Evolutionary conservation across 2,113 vertebrate genomes (phyloP).

Genomic region (Pangasianodon gigas): DNA sequence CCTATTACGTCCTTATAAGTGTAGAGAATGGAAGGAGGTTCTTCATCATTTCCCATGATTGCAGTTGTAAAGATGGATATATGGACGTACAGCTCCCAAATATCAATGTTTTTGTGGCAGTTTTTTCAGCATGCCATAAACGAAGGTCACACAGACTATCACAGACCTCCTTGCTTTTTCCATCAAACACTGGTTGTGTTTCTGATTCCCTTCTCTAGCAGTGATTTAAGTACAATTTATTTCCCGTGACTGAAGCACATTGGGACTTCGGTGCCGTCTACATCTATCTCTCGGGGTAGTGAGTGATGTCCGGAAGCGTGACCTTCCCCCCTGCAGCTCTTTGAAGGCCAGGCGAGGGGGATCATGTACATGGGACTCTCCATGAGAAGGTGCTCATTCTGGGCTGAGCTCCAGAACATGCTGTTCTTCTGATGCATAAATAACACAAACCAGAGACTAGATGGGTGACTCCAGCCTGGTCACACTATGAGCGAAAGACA

Average conservation of each 20-base stretch:
- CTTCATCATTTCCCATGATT: neutral
- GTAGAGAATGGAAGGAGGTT: neutral
- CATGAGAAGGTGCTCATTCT: conserved; percentile 24
- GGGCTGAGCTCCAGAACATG: conserved; percentile 31
- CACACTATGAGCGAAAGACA: neutral
- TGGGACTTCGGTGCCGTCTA: neutral
- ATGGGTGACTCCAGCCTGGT: conserved; percentile 2
- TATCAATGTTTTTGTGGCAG: neutral
- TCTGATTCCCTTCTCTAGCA: neutral
- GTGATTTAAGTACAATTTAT: neutral
- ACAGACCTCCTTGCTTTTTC: neutral
- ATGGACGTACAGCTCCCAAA: neutral
- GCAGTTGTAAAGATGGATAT: neutral
- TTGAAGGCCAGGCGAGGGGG: conserved; percentile 1
- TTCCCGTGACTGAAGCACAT: conserved; percentile 1
- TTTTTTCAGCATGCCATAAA: neutral
- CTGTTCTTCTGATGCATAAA: neutral
- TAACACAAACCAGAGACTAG: neutral
- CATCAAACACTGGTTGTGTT: neutral
- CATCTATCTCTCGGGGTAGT: conserved; percentile 1
- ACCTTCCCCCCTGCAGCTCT: neutral
- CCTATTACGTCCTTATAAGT: neutral
- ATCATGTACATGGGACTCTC: conserved; percentile 6
- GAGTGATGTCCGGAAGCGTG: conserved; percentile 22
- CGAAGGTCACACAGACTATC: neutral